Conservation (phyloP, 2,797 vertebrate species). For the Cetoscarus ocellatus region DNA sequence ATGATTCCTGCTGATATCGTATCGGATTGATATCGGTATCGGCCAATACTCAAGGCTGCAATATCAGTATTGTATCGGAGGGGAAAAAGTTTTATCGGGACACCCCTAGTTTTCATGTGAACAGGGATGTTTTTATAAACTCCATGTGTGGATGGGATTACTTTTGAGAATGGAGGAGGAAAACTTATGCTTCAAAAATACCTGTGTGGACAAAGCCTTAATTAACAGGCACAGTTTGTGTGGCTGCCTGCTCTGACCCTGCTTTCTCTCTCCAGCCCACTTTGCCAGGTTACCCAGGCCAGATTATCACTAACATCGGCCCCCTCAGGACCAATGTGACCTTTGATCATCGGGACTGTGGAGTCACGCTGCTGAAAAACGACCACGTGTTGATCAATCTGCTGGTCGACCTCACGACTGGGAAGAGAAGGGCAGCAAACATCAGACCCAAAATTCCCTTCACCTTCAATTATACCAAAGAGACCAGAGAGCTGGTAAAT, state of each 20-base stretch:
- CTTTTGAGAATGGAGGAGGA: too few relatives aligned
- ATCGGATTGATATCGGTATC: too few relatives aligned
- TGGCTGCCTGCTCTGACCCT: not conserved
- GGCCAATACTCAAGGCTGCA: too few relatives aligned
- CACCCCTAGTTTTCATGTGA: too few relatives aligned
- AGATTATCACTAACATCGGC: conserved; percentile 90
- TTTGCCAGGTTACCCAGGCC: conserved; percentile 82
- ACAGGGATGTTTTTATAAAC: too few relatives aligned
- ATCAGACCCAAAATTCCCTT: conserved; percentile 91
- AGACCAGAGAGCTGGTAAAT: conserved; percentile 70
- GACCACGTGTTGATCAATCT: conserved; percentile 97
- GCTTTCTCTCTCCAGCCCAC: conserved; percentile 14
- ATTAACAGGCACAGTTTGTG: too few relatives aligned
- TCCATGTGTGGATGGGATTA: too few relatives aligned
- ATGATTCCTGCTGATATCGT: too few relatives aligned
- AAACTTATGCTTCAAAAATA: too few relatives aligned
- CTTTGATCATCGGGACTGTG: conserved; percentile 91
- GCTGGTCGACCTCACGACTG: conserved; percentile 87
- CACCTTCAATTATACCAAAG: conserved; percentile 93
- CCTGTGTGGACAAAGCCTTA: too few relatives aligned
- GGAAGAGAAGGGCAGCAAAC: conserved; percentile 91
- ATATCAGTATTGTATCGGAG: too few relatives aligned
- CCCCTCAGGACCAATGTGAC: conserved; percentile 91
- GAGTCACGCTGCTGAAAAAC: conserved; percentile 92
- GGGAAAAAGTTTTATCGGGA: too few relatives aligned